These are phyloP conservation scores for Microtus montanus DNA, from an alignment of 2,113 vertebrate species.

Conservation along the genomic window DNA sequence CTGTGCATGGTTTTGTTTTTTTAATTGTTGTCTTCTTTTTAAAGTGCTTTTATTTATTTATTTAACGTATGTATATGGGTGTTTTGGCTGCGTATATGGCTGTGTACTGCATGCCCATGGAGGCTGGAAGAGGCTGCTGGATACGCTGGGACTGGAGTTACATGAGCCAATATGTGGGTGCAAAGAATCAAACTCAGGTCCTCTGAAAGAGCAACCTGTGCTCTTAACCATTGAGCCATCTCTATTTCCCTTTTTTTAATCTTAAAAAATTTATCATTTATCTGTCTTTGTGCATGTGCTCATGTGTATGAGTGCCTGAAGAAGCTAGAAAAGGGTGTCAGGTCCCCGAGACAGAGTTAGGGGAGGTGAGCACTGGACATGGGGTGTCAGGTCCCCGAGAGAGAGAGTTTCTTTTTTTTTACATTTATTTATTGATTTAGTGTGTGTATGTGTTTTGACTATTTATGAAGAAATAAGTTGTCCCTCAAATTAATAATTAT, in stretches of 20 bases:
- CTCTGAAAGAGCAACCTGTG: background rate
- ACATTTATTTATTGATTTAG: background rate
- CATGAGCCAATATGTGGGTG: background rate
- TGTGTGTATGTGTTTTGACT: background rate
- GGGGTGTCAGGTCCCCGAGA: background rate
- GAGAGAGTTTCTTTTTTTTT: background rate
- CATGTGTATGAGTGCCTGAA: background rate
- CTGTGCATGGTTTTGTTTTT: background rate
- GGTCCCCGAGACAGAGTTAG: background rate
- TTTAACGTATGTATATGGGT: background rate
- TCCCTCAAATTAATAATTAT: background rate
- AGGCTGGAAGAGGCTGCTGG: background rate
- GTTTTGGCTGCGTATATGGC: background rate
- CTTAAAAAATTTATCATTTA: background rate
- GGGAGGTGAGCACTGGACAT: too few relatives aligned
- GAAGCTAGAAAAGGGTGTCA: background rate
- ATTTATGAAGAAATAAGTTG: constrained; percentile 38
- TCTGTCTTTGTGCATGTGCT: background rate
- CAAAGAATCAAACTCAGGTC: background rate
- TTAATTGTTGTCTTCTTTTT: background rate
- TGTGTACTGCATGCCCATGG: background rate
- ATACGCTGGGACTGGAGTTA: background rate
- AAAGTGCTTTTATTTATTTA: background rate
- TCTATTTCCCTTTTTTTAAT: too few relatives aligned
- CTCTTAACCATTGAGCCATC: background rate